Evolutionary conservation across 2,888 invertebrate species (phyloP).

Genomic region (Troglohyphantes excavatus): DNA sequence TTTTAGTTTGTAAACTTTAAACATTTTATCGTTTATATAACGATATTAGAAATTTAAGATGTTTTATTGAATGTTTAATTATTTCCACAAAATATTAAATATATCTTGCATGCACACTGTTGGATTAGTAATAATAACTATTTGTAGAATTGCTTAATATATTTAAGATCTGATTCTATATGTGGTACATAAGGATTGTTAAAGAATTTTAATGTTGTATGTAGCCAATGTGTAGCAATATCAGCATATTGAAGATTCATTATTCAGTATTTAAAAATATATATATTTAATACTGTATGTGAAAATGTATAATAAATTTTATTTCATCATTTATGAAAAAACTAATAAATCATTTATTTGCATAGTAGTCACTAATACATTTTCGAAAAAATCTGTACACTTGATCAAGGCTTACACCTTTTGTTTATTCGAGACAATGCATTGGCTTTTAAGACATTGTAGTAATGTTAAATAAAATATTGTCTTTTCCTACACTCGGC

Average conservation of each 20-base stretch:
- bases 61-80: no score
- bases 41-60: no score
- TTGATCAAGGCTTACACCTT: not conserved
- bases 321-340: constrained; percentile 55
- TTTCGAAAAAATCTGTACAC: constrained; percentile 29
- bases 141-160: not conserved
- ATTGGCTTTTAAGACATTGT: not conserved
- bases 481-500: not conserved
- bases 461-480: not conserved
- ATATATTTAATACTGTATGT: constrained; percentile 9
- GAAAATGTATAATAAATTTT: constrained; percentile 50
- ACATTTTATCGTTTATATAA: no score
- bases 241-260: not conserved
- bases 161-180: not conserved
- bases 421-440: not conserved
- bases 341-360: constrained; percentile 34
- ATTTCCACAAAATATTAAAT: no score
- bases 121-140: not conserved
- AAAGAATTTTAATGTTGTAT: not conserved
- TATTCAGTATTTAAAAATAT: constrained; percentile 15
- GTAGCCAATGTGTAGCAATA: not conserved
- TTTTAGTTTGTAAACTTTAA: no score
- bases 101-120: no score
- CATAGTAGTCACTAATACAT: constrained; percentile 17
- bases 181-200: not conserved